A percentile compares a stretch with the other conserved stretches of the same genome.
phyloP scores from a whole-genome alignment of 2,888 invertebrate species.

The Caenorhabditis macrosperma region DNA sequence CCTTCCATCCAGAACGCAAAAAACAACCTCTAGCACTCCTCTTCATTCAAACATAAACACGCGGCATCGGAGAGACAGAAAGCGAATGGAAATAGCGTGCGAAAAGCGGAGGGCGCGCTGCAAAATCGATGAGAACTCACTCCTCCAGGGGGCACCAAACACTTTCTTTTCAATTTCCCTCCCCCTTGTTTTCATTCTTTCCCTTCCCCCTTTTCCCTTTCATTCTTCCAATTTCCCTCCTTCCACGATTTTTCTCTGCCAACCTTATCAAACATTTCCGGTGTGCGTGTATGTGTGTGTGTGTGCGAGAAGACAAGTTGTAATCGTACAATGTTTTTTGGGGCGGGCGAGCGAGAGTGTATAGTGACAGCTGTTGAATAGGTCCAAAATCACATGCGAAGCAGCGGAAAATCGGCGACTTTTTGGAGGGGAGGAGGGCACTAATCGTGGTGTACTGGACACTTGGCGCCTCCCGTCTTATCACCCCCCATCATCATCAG shows the following conservation, averaged over 20 bases:
- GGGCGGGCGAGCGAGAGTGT: background rate
- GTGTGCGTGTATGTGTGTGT: background rate
- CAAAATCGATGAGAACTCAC: constrained; percentile 44
- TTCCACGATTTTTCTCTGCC: no score
- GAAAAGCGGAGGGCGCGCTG: constrained; percentile 4
- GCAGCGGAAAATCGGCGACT: background rate
- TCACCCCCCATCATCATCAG: background rate
- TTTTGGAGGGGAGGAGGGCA: background rate
- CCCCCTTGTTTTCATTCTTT: background rate
- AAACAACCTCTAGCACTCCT: background rate
- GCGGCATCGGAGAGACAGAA: no score
- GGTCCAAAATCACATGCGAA: constrained; percentile 22
- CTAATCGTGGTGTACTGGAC: constrained; percentile 42
- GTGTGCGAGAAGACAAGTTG: constrained; percentile 32
- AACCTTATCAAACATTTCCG: background rate
- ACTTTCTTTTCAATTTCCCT: constrained; percentile 4
- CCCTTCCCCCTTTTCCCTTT: background rate
- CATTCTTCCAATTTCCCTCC: background rate
- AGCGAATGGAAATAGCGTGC: constrained; percentile 1
- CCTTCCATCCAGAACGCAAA: background rate
- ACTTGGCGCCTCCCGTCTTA: constrained; percentile 47
- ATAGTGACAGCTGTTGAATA: constrained; percentile 34
- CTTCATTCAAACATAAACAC: background rate
- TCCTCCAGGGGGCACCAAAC: background rate
- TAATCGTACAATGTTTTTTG: constrained; percentile 29